Base-by-base conservation (phyloP, 2,888 invertebrate genomes). In the Drosophila robusta region DNA sequence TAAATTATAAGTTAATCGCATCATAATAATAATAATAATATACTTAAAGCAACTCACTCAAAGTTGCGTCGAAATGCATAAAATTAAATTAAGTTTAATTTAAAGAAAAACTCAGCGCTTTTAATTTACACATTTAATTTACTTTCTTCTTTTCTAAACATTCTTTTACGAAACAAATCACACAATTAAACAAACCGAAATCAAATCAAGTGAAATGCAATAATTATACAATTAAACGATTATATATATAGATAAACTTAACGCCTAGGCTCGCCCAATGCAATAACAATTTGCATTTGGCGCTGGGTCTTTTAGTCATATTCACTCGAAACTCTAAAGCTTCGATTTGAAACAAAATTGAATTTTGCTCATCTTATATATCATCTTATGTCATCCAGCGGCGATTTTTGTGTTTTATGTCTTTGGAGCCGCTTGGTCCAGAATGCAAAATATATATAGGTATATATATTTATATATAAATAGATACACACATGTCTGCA, bases 371-470 rank as follows among this genome's bases (percentile, higher is more conserved):
- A 32, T 32, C 12, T 12, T 32, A 66, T 61, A 41, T 36, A 42
- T 60, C 41, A 16, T 47, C 22, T 22, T 38, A 47, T 14, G 47
- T 42, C 50, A 45, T 68, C 61, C 66, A 46, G 62, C 70, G 76
- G 74, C 67, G 44, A 36, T 71, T 16, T 34, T 36, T 60, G 29
- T 60, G 38, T 54, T 68, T 55, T 41, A 60, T 80, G 85, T 84
- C 83, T 84, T 84, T 84, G 83, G 83, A 75, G 75, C 87, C 83
- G 75, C 87, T 72, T 62, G 77, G 61, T 72, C 78, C 78, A 66
- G 47, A 36, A 60, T 65, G 38, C 39, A 52, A 61, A 34, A 63
- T 24, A 66, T 52, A 63, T 55, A 57, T 51, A 49, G 36, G 55
- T 56, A 54, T 42, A 49, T 22, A 34, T 26, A 18, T 6, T 36